These are phyloP conservation scores for Pheosia gnoma DNA, from an alignment of 2,888 invertebrate genomes.

Conservation along the genomic window DNA sequence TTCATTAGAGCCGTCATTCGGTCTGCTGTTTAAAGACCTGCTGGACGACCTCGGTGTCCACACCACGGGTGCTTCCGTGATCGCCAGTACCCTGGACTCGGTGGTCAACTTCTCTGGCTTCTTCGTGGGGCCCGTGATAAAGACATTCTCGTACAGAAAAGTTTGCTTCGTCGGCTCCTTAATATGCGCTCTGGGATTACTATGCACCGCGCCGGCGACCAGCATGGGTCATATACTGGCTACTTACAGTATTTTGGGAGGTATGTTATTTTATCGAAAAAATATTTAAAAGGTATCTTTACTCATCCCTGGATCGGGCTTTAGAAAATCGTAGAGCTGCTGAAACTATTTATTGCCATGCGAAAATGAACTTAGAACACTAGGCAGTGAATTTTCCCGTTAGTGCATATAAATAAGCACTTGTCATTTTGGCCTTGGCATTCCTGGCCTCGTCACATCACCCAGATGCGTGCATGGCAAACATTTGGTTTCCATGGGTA, in stretches of 20 bases:
- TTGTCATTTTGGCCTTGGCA: too few species aligned
- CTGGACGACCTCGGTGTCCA: slow-evolving; percentile 87
- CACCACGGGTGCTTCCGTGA: slow-evolving; percentile 89
- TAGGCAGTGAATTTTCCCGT: too few species aligned
- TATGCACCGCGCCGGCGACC: slow-evolving; percentile 87
- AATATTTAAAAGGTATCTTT: background rate
- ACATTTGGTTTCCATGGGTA: too few species aligned
- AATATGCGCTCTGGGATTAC: slow-evolving; percentile 87
- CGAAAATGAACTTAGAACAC: too few species aligned
- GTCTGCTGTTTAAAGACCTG: slow-evolving; percentile 90
- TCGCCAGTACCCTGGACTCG: slow-evolving; percentile 90
- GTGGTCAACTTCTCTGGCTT: slow-evolving; percentile 91
- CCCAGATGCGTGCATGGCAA: too few species aligned
- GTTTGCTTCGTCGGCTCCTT: slow-evolving; percentile 87
- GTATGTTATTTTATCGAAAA: slow-evolving; percentile 63
- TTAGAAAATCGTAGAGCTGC: too few species aligned
- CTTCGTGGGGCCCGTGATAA: slow-evolving; percentile 90
- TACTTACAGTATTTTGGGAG: slow-evolving; percentile 90
- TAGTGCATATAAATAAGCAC: too few species aligned
- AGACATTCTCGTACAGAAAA: slow-evolving; percentile 89
- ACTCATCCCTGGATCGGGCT: too few species aligned
- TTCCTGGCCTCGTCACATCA: too few species aligned
- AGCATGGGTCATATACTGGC: slow-evolving; percentile 89
- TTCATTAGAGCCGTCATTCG: slow-evolving; percentile 92
- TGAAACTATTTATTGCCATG: too few species aligned